Evolutionary conservation across 2,888 invertebrate species (phyloP), one percentile per base, ranked within the genome.

Genomic region (Protodeltote pygarga): DNA sequence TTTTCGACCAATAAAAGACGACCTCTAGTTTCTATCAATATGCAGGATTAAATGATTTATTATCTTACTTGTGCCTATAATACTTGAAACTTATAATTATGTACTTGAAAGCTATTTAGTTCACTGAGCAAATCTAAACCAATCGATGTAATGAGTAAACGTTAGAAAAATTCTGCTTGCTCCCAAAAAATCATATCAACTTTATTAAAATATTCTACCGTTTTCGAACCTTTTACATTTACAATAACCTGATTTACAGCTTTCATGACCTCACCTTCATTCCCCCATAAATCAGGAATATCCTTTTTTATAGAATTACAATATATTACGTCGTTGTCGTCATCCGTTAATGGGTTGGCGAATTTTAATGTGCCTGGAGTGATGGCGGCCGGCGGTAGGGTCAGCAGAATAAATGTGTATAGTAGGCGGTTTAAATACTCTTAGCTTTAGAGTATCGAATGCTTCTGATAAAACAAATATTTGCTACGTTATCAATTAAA

Each of bases 281-380:
- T 47, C 17, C 35, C 13, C 14, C 29, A 45, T 49, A 64, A 64
- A 64, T 64, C 61, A 44, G 33, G 24, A 23, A 42, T 46, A 44
- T 34, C 67, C 38, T 66, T 63, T 70, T 72, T 58, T 55, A 62
- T 48, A 49, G 51, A 61, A 63, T 64, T 53, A 50, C 46, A 54
- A 57, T 60, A 67, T 46, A 60, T 53, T 47, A 47, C 40, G 49
- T 28, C 33, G 59, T 46, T 45, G 51, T 45, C 44, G 27, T 60
- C 51, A 63, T 63, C 52, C 65, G 63, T 62, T 74, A 75, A 74
- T 73, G 72, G 75, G 62, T 65, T 65, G 57, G 72, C 63, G 71
- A 73, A 71, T 75, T 75, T 75, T 74, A 71, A 73, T 67, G 73
- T 48, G 23, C 33, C 46, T 37, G 34, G 52, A 68, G 57, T 44